These are phyloP conservation scores for Clarias macrocephalus DNA, from an alignment of 2,113 vertebrate genomes.

Conservation along the genomic window DNA sequence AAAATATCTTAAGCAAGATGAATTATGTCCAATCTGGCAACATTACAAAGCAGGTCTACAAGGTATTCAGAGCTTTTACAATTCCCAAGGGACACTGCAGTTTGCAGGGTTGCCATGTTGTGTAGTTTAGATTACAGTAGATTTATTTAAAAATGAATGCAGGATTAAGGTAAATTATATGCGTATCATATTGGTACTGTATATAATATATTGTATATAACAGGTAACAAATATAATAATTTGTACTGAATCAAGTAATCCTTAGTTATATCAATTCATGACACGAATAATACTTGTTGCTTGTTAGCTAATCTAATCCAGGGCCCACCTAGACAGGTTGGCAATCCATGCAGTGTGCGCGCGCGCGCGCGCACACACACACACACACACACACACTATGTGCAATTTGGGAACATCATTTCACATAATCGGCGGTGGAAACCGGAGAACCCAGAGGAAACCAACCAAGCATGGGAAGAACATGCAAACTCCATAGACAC, in stretches of 20 bases:
- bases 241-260: background rate
- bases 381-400: no score
- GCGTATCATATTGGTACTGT: background rate
- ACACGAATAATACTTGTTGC: background rate
- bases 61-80: background rate
- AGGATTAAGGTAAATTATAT: background rate
- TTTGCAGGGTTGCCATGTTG: conserved; percentile 1
- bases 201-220: no score
- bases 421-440: no score
- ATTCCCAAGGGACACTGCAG: conserved; percentile 8
- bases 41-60: background rate
- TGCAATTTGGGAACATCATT: no score
- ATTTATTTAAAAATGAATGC: background rate
- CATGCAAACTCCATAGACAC: no score
- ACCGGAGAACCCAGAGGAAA: no score
- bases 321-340: no score
- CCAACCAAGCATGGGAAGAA: no score
- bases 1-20: background rate
- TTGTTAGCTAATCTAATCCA: no score
- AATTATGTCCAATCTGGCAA: background rate
- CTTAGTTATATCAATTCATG: background rate
- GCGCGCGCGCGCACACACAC: no score
- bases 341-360: no score
- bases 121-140: background rate
- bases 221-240: no score